Evolutionary conservation across 37 sponge, comb jelly and placozoan genomes (phyloP), one percentile per base, ranked within the genome.

Genomic region (Hormiphora californensis): DNA sequence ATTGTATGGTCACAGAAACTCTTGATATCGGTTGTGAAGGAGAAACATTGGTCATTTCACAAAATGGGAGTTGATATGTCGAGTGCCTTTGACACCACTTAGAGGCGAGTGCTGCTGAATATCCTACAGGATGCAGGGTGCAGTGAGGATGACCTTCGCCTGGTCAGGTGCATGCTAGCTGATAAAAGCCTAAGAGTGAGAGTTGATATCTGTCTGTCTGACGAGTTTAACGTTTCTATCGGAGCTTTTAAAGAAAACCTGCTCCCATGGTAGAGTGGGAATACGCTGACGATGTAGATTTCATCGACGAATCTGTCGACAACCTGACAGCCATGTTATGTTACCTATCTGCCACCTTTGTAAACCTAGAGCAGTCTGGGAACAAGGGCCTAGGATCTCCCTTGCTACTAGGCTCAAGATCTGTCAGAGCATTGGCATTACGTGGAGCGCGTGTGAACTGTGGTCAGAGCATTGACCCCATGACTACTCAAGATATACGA

Each of bases 61-160:
- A 87, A 87, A 39, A 87, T 87, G 87, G 87, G 87, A 25, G 61
- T 87, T 61, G 87, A 87, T 31, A 87, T 87, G 87, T 55, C 87
- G 15, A 19, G 63, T 35, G 87, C 87, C 17, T 87, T 87, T 57
- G 87, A 87, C 63, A 87, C 87, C 40, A 87, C 61, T 27, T 61
- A 87, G 28, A 55, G 87, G 40, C 0, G 43, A 22, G 40, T 36
- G 39, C 17, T 61, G 21, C 63, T 87, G 39, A 46, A 59, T 12
- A 38, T 87, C 0, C 11, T 87, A 32, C 17, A 57, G 3, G 30
- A n/a, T 17, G 87, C 87, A 37, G 87, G 87, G 27, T 87, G 87
- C 25, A 39, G 36, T 61, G 41, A 35, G 2, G 87, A 87, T 57
- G 87, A 87, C 55, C 53, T 61, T 8, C 32, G 63, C 17, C 43